Evolutionary conservation across 1,140 invertebrate species (phyloP).

Genomic region (Radopholus similis): DNA sequence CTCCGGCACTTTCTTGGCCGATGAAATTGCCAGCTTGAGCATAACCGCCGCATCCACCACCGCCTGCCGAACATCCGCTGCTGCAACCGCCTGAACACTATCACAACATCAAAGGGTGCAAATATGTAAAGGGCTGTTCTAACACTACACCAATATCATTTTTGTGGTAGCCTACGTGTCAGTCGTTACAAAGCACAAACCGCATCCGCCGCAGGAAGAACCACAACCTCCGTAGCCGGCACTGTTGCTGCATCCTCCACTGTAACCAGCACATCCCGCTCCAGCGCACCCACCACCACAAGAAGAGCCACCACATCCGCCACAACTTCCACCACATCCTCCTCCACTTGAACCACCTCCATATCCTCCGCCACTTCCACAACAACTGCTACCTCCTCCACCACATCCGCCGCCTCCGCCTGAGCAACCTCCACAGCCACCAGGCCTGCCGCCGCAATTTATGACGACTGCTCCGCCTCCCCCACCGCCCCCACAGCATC

Average conservation of each 20-base stretch:
- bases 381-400: neutral
- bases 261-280: neutral
- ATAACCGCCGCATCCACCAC: too few species aligned
- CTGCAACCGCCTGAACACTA: too few species aligned
- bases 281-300: neutral
- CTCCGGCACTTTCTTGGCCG: neutral
- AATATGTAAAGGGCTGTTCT: too few species aligned
- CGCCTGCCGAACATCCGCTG: neutral
- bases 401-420: neutral
- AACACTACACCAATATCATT: too few species aligned
- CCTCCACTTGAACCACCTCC: neutral
- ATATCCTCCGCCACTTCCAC: neutral
- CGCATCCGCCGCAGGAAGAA: neutral
- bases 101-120: too few species aligned
- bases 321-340: neutral
- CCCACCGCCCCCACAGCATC: neutral
- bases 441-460: neutral
- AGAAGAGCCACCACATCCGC: neutral
- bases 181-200: neutral
- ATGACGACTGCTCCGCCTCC: neutral
- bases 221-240: too few species aligned
- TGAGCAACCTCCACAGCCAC: neutral
- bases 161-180: too few species aligned
- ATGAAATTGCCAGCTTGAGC: neutral
- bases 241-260: neutral